A percentile compares a stretch with the other conserved stretches of the same genome.
Evolutionary conservation across 37 sponge, comb jelly and placozoan species (phyloP).

Genomic region (Hexactinellida sp.): DNA sequence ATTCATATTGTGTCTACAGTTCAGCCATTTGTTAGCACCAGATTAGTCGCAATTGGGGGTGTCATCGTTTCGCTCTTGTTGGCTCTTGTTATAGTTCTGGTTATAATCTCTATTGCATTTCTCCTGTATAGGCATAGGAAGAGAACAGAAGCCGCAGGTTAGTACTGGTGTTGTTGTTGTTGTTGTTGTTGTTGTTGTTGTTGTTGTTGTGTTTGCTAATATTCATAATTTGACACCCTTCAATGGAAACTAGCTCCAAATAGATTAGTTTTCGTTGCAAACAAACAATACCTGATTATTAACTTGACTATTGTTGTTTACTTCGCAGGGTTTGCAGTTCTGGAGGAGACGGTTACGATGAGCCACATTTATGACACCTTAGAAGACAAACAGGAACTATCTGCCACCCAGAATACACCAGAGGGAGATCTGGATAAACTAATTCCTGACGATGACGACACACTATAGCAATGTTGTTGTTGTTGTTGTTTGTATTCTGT

Average conservation of each 20-base stretch:
- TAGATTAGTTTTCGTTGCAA: too few species aligned
- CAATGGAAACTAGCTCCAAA: neutral
- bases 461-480: too few species aligned
- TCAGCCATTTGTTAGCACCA: neutral
- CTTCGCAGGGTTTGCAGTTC: neutral
- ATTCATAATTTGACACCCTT: neutral
- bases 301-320: neutral
- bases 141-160: neutral
- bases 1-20: neutral
- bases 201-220: too few species aligned
- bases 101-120: neutral
- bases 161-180: neutral
- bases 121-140: neutral
- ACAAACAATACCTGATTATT: too few species aligned
- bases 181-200: too few species aligned
- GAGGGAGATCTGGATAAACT: neutral
- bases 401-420: too few species aligned
- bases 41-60: neutral
- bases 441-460: too few species aligned
- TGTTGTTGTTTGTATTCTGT: too few species aligned
- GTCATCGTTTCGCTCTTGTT: neutral
- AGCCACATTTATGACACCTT: neutral
- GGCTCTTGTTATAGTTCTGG: neutral
- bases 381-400: neutral
- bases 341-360: neutral